Evolutionary conservation across 2,888 invertebrate species (phyloP).

Genomic region (Reticulitermes lucifugus): DNA sequence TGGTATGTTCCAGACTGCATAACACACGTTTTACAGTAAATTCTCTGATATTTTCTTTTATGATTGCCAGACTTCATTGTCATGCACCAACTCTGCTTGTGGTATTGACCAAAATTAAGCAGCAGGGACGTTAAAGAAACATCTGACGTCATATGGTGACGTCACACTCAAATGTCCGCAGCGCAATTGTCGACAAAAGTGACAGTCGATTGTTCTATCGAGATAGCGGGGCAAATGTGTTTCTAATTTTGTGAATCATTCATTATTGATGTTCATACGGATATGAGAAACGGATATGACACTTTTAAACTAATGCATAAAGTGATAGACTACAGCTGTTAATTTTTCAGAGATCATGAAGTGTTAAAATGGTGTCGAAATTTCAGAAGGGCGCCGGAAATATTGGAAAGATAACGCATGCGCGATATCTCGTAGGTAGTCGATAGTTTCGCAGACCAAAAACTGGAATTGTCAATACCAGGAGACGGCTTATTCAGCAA

Average conservation of each 20-base stretch:
- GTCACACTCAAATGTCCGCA: slow-evolving; percentile 41
- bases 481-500: slow-evolving; percentile 18
- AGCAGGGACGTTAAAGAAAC: not conserved
- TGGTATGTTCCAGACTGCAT: not conserved
- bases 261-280: no score
- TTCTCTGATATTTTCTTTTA: not conserved
- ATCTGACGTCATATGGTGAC: slow-evolving; percentile 29
- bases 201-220: not conserved
- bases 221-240: not conserved
- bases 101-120: slow-evolving; percentile 27
- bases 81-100: not conserved
- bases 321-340: no score
- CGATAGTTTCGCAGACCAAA: slow-evolving; percentile 43
- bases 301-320: no score
- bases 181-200: not conserved
- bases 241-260: not conserved
- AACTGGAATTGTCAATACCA: slow-evolving; percentile 47
- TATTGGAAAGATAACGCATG: not conserved
- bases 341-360: no score
- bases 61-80: not conserved
- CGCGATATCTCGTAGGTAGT: slow-evolving; percentile 29
- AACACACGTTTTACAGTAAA: not conserved
- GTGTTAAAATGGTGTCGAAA: no score
- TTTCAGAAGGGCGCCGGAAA: not conserved
- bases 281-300: no score